Evolutionary conservation across 2,888 invertebrate genomes (phyloP).

Genomic region (Drosophila monieri): DNA sequence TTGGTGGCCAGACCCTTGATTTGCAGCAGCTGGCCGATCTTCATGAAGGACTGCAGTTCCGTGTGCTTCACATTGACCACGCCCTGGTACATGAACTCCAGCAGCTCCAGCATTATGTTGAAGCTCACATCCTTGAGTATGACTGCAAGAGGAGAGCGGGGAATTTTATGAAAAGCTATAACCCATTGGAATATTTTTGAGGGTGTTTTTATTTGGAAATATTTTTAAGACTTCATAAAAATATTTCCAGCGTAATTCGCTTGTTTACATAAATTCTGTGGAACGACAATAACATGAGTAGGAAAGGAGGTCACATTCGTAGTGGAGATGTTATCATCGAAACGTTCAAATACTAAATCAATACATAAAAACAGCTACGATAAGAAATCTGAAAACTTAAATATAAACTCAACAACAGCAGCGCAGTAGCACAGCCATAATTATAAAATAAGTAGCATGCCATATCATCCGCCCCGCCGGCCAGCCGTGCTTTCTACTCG

Average conservation of each 20-base stretch:
- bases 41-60: constrained; percentile 84
- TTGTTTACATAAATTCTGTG: constrained; percentile 34
- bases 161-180: not conserved
- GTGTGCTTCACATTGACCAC: constrained; percentile 85
- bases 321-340: constrained; percentile 82
- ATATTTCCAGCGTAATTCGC: constrained; percentile 17
- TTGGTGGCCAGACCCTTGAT: constrained; percentile 84
- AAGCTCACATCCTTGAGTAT: constrained; percentile 86
- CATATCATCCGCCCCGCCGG: constrained; percentile 61
- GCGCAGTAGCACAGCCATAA: constrained; percentile 46
- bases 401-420: constrained; percentile 73
- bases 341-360: constrained; percentile 82
- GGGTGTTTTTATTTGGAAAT: not conserved
- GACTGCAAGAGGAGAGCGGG: constrained; percentile 59
- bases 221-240: constrained; percentile 5
- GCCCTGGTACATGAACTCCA: constrained; percentile 87
- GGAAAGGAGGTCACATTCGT: constrained; percentile 82
- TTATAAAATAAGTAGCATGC: constrained; percentile 71
- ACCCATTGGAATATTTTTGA: not conserved
- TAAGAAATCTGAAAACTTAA: constrained; percentile 82
- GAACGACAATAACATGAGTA: constrained; percentile 47
- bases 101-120: constrained; percentile 85
- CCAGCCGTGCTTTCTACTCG: constrained; percentile 47
- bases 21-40: constrained; percentile 84
- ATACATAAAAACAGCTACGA: constrained; percentile 82